Conservation (phyloP, 1,140 invertebrate genomes). For the Dendroctonus ponderosae region DNA sequence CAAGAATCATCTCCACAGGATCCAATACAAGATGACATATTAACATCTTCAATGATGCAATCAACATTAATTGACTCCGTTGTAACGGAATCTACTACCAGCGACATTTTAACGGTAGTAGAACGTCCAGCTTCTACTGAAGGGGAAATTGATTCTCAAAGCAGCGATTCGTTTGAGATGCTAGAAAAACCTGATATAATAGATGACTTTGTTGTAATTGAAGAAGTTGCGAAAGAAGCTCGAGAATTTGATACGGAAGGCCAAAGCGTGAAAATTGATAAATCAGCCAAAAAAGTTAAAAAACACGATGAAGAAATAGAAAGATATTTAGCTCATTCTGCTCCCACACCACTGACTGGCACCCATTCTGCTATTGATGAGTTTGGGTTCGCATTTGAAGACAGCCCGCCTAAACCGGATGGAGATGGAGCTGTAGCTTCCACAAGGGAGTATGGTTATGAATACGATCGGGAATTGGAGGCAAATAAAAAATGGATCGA, state of each 20-base stretch:
- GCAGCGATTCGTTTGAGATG: slow-evolving; percentile 86
- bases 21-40: slow-evolving; percentile 18
- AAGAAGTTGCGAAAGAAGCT: slow-evolving; percentile 81
- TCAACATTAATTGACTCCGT: slow-evolving; percentile 32
- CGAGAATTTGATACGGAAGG: slow-evolving; percentile 77
- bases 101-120: slow-evolving; percentile 55
- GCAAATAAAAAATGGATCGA: slow-evolving; percentile 85
- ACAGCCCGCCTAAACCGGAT: slow-evolving; percentile 63
- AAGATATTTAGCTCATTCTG: slow-evolving; percentile 66
- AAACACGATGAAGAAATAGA: slow-evolving; percentile 72
- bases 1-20: slow-evolving; percentile 6
- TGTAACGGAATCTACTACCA: slow-evolving; percentile 55
- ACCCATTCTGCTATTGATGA: slow-evolving; percentile 60
- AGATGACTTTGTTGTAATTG: slow-evolving; percentile 83
- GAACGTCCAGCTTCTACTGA: slow-evolving; percentile 54
- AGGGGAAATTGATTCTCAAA: slow-evolving; percentile 71
- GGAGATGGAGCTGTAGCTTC: slow-evolving; percentile 52
- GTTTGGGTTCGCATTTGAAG: slow-evolving; percentile 72
- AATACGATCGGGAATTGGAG: slow-evolving; percentile 61
- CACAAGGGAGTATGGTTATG: slow-evolving; percentile 49
- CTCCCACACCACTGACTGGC: slow-evolving; percentile 58
- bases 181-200: slow-evolving; percentile 80
- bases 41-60: slow-evolving; percentile 28
- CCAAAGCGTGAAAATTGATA: slow-evolving; percentile 70
- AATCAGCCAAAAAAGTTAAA: slow-evolving; percentile 51